Evolutionary conservation across 1,140 invertebrate species (phyloP).

Genomic region (Drosophila bifasciata): DNA sequence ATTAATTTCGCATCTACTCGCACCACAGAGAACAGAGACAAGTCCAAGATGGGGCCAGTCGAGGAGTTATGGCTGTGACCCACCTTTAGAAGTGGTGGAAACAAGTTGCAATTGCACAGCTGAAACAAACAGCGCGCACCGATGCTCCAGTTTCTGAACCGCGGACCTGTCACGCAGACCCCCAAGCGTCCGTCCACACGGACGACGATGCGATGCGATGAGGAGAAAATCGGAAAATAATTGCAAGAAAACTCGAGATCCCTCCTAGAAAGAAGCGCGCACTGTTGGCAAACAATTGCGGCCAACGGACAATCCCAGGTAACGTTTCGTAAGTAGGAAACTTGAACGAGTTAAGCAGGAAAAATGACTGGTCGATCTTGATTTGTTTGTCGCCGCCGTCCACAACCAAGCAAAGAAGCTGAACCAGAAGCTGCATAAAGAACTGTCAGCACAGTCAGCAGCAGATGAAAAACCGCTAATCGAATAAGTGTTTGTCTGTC

Average conservation of each 20-base stretch:
- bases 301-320: not conserved
- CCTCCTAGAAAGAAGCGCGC: slow-evolving; percentile 60
- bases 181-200: too few relatives aligned
- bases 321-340: slow-evolving; percentile 28
- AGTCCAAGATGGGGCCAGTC: slow-evolving; percentile 35
- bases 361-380: slow-evolving; percentile 62
- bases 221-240: slow-evolving; percentile 81
- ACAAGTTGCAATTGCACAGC: slow-evolving; percentile 45
- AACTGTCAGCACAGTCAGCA: slow-evolving; percentile 15
- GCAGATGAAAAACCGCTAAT: slow-evolving; percentile 62
- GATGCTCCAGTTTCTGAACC: slow-evolving; percentile 76
- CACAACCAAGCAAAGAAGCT: not conserved
- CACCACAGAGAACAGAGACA: slow-evolving; percentile 24
- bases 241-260: slow-evolving; percentile 76
- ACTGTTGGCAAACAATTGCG: slow-evolving; percentile 1
- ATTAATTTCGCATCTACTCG: slow-evolving; percentile 31
- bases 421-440: slow-evolving; percentile 34
- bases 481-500: slow-evolving; percentile 53
- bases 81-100: slow-evolving; percentile 72
- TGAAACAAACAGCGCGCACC: slow-evolving; percentile 56
- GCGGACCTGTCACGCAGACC: slow-evolving; percentile 75
- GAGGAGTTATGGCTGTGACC: slow-evolving; percentile 77
- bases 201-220: too few relatives aligned
- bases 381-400: slow-evolving; percentile 45
- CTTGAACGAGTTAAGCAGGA: slow-evolving; percentile 67